A percentile compares a stretch with the other conserved stretches of the same genome.
Evolutionary conservation across 2,113 vertebrate species (phyloP).

Genomic region (Varanus salvator): DNA sequence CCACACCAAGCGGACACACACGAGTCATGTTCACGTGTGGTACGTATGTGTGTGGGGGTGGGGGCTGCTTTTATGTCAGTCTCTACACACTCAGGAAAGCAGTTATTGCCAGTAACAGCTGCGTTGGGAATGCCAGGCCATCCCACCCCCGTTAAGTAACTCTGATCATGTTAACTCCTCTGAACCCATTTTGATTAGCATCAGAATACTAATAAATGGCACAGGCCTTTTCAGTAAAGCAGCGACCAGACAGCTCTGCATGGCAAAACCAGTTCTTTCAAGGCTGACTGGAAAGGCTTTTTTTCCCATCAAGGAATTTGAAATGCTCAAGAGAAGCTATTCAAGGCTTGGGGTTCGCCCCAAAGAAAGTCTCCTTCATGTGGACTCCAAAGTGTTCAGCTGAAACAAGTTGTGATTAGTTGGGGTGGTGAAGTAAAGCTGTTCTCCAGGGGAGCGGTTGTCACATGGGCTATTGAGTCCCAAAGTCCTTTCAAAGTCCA

Average conservation of each 20-base stretch:
- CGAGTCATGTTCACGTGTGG: slow-evolving; percentile 47
- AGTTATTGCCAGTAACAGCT: slow-evolving; percentile 80
- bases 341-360: slow-evolving; percentile 58
- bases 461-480: slow-evolving; percentile 96
- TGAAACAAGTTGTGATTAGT: slow-evolving; percentile 98
- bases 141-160: slow-evolving; percentile 62
- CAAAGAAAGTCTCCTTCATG: slow-evolving; percentile 82
- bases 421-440: slow-evolving; percentile 97
- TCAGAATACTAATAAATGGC: slow-evolving; percentile 64
- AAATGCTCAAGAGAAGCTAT: slow-evolving; percentile 77
- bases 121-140: slow-evolving; percentile 66
- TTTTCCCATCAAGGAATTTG: slow-evolving; percentile 52
- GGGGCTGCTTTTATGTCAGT: slow-evolving; percentile 64
- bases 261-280: slow-evolving; percentile 69
- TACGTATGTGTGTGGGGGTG: slow-evolving; percentile 54
- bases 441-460: slow-evolving; percentile 88
- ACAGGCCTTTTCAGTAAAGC: slow-evolving; percentile 64
- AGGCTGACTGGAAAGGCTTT: slow-evolving; percentile 69
- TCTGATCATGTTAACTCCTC: slow-evolving; percentile 73
- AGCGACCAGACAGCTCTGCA: slow-evolving; percentile 66
- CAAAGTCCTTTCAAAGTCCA: slow-evolving; percentile 99
- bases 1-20: slow-evolving; percentile 56
- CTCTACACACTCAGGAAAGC: slow-evolving; percentile 67
- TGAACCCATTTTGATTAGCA: slow-evolving; percentile 63
- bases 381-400: slow-evolving; percentile 95